Evolutionary conservation across 1,140 invertebrate species (phyloP).

Genomic region (Augochlora pura): DNA sequence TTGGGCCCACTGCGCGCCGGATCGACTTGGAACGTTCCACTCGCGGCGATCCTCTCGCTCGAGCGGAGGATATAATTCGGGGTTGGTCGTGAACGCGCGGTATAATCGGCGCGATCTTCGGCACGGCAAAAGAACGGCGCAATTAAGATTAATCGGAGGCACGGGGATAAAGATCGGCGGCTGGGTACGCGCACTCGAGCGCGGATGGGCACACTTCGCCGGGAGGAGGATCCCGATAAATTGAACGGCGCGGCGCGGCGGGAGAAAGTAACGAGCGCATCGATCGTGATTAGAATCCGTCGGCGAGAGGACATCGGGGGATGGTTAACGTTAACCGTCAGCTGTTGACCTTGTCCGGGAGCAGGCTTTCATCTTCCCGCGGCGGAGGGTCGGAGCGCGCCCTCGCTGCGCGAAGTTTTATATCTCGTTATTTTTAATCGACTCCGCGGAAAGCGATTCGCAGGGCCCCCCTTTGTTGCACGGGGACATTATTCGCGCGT

Average conservation of each 20-base stretch:
- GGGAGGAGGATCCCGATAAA: neutral
- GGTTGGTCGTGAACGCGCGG: neutral
- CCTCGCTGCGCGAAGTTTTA: neutral
- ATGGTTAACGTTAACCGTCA: slow-evolving; percentile 34
- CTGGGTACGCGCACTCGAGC: neutral
- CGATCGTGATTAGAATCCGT: slow-evolving; percentile 3
- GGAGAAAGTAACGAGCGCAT: neutral
- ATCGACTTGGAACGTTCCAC: too few relatives aligned
- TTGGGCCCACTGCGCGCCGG: too few relatives aligned
- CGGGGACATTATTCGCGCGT: neutral
- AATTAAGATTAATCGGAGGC: neutral
- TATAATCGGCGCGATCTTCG: neutral
- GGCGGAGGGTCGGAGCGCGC: neutral
- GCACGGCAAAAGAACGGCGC: neutral
- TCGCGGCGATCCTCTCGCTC: too few relatives aligned
- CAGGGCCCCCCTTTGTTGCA: neutral
- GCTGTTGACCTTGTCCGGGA: slow-evolving; percentile 36
- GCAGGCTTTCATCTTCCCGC: slow-evolving; percentile 18
- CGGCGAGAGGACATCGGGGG: too few relatives aligned
- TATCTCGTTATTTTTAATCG: slow-evolving; percentile 8
- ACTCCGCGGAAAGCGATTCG: neutral
- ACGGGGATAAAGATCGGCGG: neutral
- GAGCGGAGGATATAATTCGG: too few relatives aligned
- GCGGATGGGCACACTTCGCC: neutral
- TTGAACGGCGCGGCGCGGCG: neutral